A percentile compares a stretch with the other conserved stretches of the same genome.
phyloP scores from a whole-genome alignment of 2,888 invertebrate species.

The Heliconius charithonia region DNA sequence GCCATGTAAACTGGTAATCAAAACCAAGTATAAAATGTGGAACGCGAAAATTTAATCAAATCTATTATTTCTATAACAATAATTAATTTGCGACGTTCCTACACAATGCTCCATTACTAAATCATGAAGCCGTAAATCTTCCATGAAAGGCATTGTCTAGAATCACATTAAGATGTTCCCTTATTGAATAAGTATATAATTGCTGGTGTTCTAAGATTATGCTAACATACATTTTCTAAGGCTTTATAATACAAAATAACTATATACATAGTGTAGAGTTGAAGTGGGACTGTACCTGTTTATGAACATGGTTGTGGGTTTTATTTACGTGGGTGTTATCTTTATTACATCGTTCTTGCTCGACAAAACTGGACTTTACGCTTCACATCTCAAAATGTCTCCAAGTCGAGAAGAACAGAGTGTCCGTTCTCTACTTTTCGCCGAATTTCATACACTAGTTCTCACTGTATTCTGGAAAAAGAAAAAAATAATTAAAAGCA shows the following conservation, averaged over 20 bases:
- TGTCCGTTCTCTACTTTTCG: too few species aligned
- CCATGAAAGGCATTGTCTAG: constrained; percentile 31
- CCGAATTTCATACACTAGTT: too few species aligned
- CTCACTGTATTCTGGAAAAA: too few species aligned
- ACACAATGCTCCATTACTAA: constrained; percentile 33
- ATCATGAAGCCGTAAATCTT: constrained; percentile 31
- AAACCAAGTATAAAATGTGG: constrained; percentile 7
- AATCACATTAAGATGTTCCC: constrained; percentile 34
- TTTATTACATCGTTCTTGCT: too few species aligned
- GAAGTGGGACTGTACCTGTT: too few species aligned
- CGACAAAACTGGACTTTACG: too few species aligned
- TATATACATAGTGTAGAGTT: not conserved
- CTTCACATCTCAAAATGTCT: too few species aligned
- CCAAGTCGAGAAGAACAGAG: too few species aligned
- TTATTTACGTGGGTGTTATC: too few species aligned
- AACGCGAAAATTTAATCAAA: constrained; percentile 19
- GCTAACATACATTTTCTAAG: not conserved
- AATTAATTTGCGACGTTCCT: constrained; percentile 32
- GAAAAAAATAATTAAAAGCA: too few species aligned
- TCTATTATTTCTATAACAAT: constrained; percentile 27
- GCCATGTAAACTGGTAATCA: not conserved
- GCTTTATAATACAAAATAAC: not conserved
- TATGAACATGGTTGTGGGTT: too few species aligned
- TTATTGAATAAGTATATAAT: constrained; percentile 32
- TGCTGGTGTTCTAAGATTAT: constrained; percentile 12